Base-by-base conservation (phyloP, 2,113 vertebrate genomes). In the Serilophus lunatus region DNA sequence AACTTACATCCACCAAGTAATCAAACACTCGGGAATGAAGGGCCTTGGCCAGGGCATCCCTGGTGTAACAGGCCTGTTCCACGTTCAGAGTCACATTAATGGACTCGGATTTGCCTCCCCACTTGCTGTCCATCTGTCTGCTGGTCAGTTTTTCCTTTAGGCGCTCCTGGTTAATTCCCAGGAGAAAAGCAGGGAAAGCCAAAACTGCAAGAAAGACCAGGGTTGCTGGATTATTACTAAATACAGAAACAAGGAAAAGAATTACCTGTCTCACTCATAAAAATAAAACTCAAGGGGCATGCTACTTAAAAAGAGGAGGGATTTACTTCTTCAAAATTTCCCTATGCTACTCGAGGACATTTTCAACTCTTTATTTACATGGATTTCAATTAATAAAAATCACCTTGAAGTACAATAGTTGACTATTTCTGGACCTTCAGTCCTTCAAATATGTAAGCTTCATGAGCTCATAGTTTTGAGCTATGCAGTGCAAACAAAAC, bases 71-170 rank as follows among this genome's bases (percentile, higher is more conserved):
- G 26, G 99, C 99, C 95, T 99, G 99, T 87, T 99, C 99, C 97
- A 99, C 99, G 0, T 99, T 99, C 56, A 99, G 98, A 0, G 99
- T 99, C 92, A 99, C 99, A 0, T 99, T 97, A 26, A 99, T 99
- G 57, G 99, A 99, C 96, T 99, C 99, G 0, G 98, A 97, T 44
- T 99, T 98, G 60, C 98, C 99, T 17, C 99, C 99, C 99, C 99
- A 99, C 94, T 98, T 99, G 97, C 99, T 99, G 88, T 99, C 99
- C 99, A 99, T 99, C 97, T 99, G 99, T 38, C 99, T 97, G 97
- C 99, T 99, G 22, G 99, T 99, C 82, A 99, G 97, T 81, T 99
- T 99, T 88, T 99, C 99, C 90, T 99, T 99, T 50, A 99, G 96
- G 35, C 99, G 98, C 18, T 97, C 97, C 96, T 99, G 99, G 94